Conservation (phyloP, 2,888 invertebrate genomes). For the Agrochola lota region DNA sequence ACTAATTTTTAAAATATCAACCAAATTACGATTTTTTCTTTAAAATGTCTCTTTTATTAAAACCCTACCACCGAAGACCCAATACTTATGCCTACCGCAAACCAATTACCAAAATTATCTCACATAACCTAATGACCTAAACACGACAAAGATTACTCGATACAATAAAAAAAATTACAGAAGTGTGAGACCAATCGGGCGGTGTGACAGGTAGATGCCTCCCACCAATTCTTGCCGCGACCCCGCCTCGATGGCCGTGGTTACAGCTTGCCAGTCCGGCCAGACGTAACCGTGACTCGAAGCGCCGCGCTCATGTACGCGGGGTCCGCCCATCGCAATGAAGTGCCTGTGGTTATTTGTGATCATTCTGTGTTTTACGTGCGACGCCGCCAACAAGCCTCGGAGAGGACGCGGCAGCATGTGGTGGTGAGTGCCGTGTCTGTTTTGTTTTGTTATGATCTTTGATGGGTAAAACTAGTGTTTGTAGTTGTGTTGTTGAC, state of each 20-base stretch:
- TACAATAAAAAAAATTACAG: constrained; percentile 73
- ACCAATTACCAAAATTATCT: constrained; percentile 55
- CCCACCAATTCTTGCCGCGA: constrained; percentile 81
- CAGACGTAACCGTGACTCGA: constrained; percentile 85
- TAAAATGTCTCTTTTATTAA: not conserved
- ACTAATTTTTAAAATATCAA: not conserved
- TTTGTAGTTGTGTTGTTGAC: constrained; percentile 42
- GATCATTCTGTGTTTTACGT: constrained; percentile 89
- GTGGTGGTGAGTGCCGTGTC: constrained; percentile 94
- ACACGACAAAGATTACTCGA: constrained; percentile 75
- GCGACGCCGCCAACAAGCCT: constrained; percentile 91
- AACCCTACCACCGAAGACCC: not conserved
- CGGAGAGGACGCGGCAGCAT: constrained; percentile 96
- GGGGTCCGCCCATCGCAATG: constrained; percentile 88
- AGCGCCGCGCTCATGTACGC: constrained; percentile 85
- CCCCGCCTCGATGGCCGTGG: constrained; percentile 82
- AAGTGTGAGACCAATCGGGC: constrained; percentile 85
- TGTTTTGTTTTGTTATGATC: constrained; percentile 45
- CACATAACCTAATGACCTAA: constrained; percentile 81
- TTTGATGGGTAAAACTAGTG: constrained; percentile 35
- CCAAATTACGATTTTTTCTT: no score
- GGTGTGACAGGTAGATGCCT: constrained; percentile 84
- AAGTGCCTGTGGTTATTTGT: constrained; percentile 90
- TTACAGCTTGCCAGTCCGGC: constrained; percentile 56
- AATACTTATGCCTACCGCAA: constrained; percentile 17